Evolutionary conservation across 2,888 invertebrate genomes (phyloP), one percentile per base, ranked within the genome.

Genomic region (Monopis laevigella): DNA sequence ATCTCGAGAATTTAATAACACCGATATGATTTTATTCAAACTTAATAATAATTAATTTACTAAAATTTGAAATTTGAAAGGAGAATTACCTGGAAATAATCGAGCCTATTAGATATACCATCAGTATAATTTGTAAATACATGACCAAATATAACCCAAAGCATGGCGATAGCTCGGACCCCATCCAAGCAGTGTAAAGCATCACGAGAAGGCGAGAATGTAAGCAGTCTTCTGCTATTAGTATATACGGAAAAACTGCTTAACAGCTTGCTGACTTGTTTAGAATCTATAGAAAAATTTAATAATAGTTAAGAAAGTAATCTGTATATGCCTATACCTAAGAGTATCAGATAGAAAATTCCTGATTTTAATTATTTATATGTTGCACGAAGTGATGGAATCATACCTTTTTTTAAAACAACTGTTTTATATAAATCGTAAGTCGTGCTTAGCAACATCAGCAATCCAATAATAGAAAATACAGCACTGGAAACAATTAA

Each of bases 111-210:
- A 2, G 52, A 24, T 49, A 11, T 24, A 51, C 35, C 26, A 49
- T n/a, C 4, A 51, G 40, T 35, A 56, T 53, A 43, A 51, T 11
- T 51, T 5, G 48, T 42, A 29, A 60, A 70, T 0, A 65, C 58
- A 38, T 83, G 82, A 0, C 73, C 77, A 2, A 73, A 35, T 13
- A 82, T 60, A 26, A 83, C 69, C 83, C 83, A 83, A 51, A 72
- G 55, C 65, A 82, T 80, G 10, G 80, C 74, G 0, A 82, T 51
- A 0, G 67, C 53, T 43, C 81, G 59, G n/a, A 82, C 53, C 1
- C 82, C 82, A 40, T 81, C 70, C 28, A 82, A 46, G 50, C 82
- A 82, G 24, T 71, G 65, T 18, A 82, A 48, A 1, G 74, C 50
- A 1, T 66, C 65, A 1, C 69, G 52, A 5, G 56, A 53, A 0